Evolutionary conservation across 2,113 vertebrate genomes (phyloP).

Genomic region (Sinosuthora webbiana): DNA sequence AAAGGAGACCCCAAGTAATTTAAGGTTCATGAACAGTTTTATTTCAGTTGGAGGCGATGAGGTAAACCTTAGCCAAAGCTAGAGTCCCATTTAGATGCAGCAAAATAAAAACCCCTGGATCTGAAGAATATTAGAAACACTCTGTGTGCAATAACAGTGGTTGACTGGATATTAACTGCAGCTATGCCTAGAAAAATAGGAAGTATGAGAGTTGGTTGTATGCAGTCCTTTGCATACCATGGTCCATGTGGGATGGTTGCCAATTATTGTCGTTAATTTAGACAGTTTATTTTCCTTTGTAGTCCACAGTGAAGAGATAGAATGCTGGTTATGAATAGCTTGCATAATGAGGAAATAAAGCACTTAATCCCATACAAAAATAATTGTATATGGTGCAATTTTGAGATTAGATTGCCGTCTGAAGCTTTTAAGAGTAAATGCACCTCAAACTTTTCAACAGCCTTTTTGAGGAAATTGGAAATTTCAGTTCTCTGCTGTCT

Average conservation of each 20-base stretch:
- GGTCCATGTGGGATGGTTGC: not conserved
- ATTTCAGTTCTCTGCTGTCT: not conserved
- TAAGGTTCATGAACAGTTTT: constrained; percentile 69
- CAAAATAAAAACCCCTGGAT: constrained; percentile 54
- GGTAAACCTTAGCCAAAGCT: constrained; percentile 47
- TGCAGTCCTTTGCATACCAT: not conserved
- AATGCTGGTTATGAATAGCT: not conserved
- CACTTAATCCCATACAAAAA: not conserved
- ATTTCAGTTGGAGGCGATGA: constrained; percentile 72
- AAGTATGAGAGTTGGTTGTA: constrained; percentile 24
- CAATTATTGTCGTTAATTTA: not conserved
- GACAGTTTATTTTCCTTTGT: not conserved
- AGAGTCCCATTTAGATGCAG: constrained; percentile 54
- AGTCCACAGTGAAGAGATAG: not conserved
- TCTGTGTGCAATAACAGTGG: constrained; percentile 7
- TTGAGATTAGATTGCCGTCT: not conserved
- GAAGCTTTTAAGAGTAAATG: not conserved
- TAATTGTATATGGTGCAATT: not conserved
- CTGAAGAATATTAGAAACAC: constrained; percentile 60
- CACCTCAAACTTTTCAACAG: not conserved
- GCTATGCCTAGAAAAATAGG: constrained; percentile 59
- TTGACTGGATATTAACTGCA: constrained; percentile 44
- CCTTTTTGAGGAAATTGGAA: not conserved
- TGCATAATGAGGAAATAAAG: not conserved
- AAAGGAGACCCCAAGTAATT: constrained; percentile 50